phyloP scores from a whole-genome alignment of 2,113 vertebrate species.

The Oncorhynchus gorbuscha region DNA sequence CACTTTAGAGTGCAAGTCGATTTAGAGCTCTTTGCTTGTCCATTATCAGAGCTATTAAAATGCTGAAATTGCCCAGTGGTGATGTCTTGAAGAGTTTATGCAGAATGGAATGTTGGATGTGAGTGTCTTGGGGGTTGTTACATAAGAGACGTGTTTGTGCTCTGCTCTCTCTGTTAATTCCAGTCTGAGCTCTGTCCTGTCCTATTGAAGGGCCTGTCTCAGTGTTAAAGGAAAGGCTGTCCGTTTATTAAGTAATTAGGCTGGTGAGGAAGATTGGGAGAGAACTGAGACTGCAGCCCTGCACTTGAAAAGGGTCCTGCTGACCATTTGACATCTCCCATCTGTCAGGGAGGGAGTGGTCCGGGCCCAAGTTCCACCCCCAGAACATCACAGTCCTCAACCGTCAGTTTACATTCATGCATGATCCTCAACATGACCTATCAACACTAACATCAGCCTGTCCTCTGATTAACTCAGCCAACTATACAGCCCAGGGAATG shows the following conservation, averaged over 20 bases:
- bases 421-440: background rate
- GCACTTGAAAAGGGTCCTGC: slow-evolving; percentile 27
- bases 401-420: background rate
- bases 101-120: slow-evolving; percentile 41
- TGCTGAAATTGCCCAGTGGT: slow-evolving; percentile 40
- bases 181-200: slow-evolving; percentile 4
- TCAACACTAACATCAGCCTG: background rate
- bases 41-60: slow-evolving; percentile 65
- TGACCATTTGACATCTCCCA: slow-evolving; percentile 26
- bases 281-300: slow-evolving; percentile 18
- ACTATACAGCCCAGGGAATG: background rate
- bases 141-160: background rate
- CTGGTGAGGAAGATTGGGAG: background rate
- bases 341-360: slow-evolving; percentile 1
- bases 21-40: slow-evolving; percentile 55
- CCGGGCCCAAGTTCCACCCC: background rate
- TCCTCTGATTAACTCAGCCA: background rate
- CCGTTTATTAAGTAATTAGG: slow-evolving; percentile 14
- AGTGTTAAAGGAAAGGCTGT: background rate
- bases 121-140: slow-evolving; percentile 37
- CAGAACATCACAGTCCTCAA: background rate
- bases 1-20: slow-evolving; percentile 56
- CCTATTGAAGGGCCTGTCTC: slow-evolving; percentile 20
- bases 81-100: slow-evolving; percentile 44
- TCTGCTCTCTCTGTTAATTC: slow-evolving; percentile 22